Evolutionary conservation across 2,113 vertebrate genomes (phyloP), one percentile per base, ranked within the genome.

Genomic region (Ibidorhyncha struthersii): DNA sequence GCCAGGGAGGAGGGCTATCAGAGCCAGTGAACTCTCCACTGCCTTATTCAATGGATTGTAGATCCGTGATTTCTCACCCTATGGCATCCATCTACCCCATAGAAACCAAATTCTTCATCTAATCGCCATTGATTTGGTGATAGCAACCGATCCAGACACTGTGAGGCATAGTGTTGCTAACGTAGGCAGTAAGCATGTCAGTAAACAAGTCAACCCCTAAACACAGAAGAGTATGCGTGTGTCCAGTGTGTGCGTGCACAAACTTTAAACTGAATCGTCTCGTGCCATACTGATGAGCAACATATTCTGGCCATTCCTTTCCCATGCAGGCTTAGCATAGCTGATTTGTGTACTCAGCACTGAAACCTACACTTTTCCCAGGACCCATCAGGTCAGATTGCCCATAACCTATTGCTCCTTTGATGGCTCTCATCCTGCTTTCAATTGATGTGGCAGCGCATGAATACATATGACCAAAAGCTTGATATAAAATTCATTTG

Each of bases 291-390:
- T 67, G 90, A 92, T 94, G 85, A 97, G 95, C 92, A 91, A 89
- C 62, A 89, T 91, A 74, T 32, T 95, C 91, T 94, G 80, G 27
- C 87, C 5, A 4, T 86, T 78, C 65, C 65, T 93, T 96, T 94
- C 95, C 95, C 94, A 96, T 88, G 61, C 71, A 95, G 92, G 85
- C 90, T 90, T 96, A 93, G 90, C 77, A 77, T 49, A 59, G 86
- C 62, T 97, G 82, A 81, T 96, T 65, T 96, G 94, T 96, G 89
- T 86, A 82, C 86, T 95, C 86, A 96, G 82, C 82, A 87, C 73
- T 84, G 93, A 92, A 96, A 96, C 74, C 89, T 96, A 95, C 89
- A 95, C 96, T 96, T 93, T 97, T 96, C 89, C 96, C 93, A 96
- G 94, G 95, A 93, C 96, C 55, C 74, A 85, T 80, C 84, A 88